Conservation (phyloP, 2,113 vertebrate species). For the Hoplias malabaricus region DNA sequence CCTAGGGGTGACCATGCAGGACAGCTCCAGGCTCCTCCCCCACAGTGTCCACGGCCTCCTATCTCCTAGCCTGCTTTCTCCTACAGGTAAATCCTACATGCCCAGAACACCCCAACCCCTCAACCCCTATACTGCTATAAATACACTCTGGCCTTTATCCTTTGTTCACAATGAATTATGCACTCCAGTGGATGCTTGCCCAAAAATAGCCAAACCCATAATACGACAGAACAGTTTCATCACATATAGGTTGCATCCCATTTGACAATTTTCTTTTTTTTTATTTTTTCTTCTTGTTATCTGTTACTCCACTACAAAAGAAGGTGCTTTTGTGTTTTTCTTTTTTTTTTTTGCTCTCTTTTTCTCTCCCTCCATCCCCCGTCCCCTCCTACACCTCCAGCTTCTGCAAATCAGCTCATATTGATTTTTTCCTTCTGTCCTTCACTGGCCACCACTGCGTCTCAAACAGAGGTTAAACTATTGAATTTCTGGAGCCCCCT, state of each 20-base stretch:
- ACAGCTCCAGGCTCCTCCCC: slow-evolving; percentile 81
- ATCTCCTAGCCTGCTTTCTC: slow-evolving; percentile 83
- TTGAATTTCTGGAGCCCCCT: slow-evolving; percentile 68
- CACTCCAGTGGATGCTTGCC: not conserved
- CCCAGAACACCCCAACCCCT: slow-evolving; percentile 17
- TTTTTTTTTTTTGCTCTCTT: not conserved
- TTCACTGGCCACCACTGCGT: slow-evolving; percentile 72
- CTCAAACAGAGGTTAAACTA: slow-evolving; percentile 77
- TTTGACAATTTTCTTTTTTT: not conserved
- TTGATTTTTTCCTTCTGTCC: slow-evolving; percentile 76
- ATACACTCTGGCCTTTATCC: not conserved
- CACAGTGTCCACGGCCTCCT: slow-evolving; percentile 84
- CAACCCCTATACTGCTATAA: slow-evolving; percentile 20
- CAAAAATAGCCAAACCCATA: not conserved
- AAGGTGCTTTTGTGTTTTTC: not conserved
- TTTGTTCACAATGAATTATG: not conserved
- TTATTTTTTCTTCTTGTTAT: not conserved
- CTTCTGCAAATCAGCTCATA: slow-evolving; percentile 78
- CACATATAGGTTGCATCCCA: not conserved
- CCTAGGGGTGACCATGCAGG: slow-evolving; percentile 81
- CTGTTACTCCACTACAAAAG: not conserved
- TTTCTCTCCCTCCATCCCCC: slow-evolving; percentile 60
- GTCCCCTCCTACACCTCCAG: slow-evolving; percentile 51
- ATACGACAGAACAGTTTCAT: not conserved
- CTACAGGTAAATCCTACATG: slow-evolving; percentile 77